A percentile compares a stretch with the other conserved stretches of the same genome.
Evolutionary conservation across 1,140 invertebrate species (phyloP).

Genomic region (Drosophila sp.): DNA sequence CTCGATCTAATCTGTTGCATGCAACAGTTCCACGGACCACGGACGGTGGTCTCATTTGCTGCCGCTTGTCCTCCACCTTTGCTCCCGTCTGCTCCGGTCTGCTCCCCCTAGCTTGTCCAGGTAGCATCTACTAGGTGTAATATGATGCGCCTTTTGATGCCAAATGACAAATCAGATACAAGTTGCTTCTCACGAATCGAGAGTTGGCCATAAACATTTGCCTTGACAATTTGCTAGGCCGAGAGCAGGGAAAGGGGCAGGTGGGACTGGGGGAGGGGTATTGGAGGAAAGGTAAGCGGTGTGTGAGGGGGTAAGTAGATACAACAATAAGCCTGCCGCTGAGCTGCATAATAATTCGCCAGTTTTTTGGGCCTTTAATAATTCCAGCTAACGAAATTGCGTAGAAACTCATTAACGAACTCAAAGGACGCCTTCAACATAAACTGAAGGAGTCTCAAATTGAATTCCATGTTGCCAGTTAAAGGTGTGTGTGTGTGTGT

Average conservation of each 20-base stretch:
- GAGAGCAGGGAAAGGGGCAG: neutral
- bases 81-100: neutral
- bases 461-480: conserved; percentile 55
- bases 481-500: conserved; percentile 18
- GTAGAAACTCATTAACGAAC: conserved; percentile 73
- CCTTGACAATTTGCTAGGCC: conserved; percentile 53
- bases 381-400: conserved; percentile 72
- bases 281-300: neutral
- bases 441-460: conserved; percentile 47
- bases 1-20: conserved; percentile 65
- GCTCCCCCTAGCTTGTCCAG: conserved; percentile 10
- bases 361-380: conserved; percentile 54
- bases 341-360: conserved; percentile 58
- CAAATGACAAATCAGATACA: conserved; percentile 76
- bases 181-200: conserved; percentile 61
- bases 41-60: conserved; percentile 73
- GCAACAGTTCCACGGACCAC: conserved; percentile 56
- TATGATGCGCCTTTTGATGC: conserved; percentile 49
- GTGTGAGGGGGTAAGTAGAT: neutral
- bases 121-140: conserved; percentile 57
- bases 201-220: conserved; percentile 13
- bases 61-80: conserved; percentile 16
- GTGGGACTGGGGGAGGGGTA: neutral
- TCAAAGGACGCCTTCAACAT: conserved; percentile 26
- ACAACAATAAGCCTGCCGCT: conserved; percentile 11